Conservation (phyloP, 2,797 vertebrate genomes). For the Vipera latastei region DNA sequence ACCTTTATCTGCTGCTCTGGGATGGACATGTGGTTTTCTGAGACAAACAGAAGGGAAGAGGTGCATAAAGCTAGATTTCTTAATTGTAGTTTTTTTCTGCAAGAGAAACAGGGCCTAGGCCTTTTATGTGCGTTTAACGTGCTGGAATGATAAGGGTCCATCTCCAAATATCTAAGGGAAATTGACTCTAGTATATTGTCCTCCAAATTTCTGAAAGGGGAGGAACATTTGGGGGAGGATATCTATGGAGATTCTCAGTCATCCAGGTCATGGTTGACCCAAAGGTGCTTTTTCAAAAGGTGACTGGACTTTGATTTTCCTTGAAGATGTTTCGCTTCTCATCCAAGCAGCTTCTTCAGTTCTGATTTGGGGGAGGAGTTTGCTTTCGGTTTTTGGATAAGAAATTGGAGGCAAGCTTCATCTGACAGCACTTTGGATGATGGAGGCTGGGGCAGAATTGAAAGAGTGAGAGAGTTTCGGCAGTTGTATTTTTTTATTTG, state of each 20-base stretch:
- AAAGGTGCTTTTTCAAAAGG: background rate
- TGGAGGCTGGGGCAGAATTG: background rate
- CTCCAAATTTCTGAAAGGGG: background rate
- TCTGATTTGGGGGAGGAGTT: background rate
- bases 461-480: background rate
- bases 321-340: background rate
- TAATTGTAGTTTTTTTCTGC: background rate
- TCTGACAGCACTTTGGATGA: background rate
- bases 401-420: background rate
- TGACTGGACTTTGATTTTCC: background rate
- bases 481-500: background rate
- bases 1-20: background rate
- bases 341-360: background rate
- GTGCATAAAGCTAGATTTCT: background rate
- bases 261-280: background rate
- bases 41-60: background rate
- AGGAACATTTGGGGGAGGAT: background rate
- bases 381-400: background rate
- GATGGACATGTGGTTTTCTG: background rate
- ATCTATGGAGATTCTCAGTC: background rate
- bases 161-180: background rate
- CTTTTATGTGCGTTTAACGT: background rate
- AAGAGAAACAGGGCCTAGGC: background rate
- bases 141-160: too few species aligned
- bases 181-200: background rate